A percentile compares a stretch with the other conserved stretches of the same genome.
Conservation (phyloP, 2,888 invertebrate genomes). For the Pilophorus perplexus region DNA sequence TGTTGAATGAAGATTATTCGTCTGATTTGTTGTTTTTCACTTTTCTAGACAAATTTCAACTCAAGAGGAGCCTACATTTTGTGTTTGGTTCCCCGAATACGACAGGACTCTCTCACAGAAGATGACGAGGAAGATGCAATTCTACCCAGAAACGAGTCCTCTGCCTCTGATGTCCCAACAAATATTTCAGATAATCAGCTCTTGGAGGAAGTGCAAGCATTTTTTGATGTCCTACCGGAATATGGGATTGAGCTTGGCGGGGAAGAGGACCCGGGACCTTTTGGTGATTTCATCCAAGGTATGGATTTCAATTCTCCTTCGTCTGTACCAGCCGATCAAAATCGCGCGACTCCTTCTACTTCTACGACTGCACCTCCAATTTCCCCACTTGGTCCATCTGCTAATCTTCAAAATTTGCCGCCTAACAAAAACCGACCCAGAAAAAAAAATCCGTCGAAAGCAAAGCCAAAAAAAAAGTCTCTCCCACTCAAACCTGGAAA, state of each 20-base stretch:
- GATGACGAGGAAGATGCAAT: neutral
- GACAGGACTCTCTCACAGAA: neutral
- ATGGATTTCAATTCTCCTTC: neutral
- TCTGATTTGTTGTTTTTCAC: slow-evolving; percentile 1
- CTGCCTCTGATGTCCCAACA: neutral
- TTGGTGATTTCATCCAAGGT: neutral
- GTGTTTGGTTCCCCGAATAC: neutral
- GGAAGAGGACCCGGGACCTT: neutral
- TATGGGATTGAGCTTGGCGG: neutral
- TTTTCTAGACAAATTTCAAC: neutral
- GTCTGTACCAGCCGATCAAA: neutral
- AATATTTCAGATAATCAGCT: neutral
- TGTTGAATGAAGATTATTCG: neutral
- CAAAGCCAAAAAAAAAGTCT: too few relatives aligned
- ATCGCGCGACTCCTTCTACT: neutral
- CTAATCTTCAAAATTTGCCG: too few relatives aligned
- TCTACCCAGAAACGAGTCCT: neutral
- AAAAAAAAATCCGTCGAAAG: too few relatives aligned
- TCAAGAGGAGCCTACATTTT: neutral
- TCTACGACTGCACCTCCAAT: neutral
- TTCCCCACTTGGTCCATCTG: neutral
- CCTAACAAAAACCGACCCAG: too few relatives aligned
- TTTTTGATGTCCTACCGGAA: neutral
- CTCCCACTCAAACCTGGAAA: too few relatives aligned
- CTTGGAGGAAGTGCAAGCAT: neutral